Evolutionary conservation across 2,113 vertebrate genomes (phyloP), one percentile per base, ranked within the genome.

Genomic region (Petrocephalus zakoni): DNA sequence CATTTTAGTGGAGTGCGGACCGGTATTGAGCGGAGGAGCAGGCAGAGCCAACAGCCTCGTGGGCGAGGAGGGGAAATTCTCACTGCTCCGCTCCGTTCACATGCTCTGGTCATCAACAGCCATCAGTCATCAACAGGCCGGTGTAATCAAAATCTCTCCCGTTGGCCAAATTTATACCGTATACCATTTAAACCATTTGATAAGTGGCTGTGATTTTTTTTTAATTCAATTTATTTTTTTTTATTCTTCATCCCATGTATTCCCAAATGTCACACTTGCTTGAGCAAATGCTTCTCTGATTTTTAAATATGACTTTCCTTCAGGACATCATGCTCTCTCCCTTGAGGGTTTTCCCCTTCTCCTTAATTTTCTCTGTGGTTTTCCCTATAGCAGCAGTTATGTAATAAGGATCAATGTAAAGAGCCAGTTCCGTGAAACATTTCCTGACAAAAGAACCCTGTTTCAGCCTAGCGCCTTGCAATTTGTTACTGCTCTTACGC

Each of bases 391-490:
- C 92, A 84, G 94, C 96, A 96, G 94, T 95, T 91, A 37, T 88
- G 89, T 94, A 92, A 94, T 95, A 91, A 92, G 94, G 95, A 93
- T 93, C 90, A 88, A 92, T 90, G 92, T 93, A 94, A 93, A 92
- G 91, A 94, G 95, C 93, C 95, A 84, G 94, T 94, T 94, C 94
- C 94, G 95, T 94, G 94, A 90, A 96, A 96, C 96, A 93, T 93
- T 92, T 94, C 96, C 93, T 92, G 94, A 96, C 94, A 95, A 83
- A 93, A 94, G 94, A 93, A 93, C 95, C 91, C 95, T 96, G 96
- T 97, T 96, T 95, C 96, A 95, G 95, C 95, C 92, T 94, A 91
- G 93, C 94, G 91, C 94, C 95, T 95, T 96, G 96, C 95, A 93
- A 93, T 97, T 96, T 96, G 97, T 96, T 97, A 95, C 96, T 92